These are phyloP conservation scores for Rousettus leschenaultii DNA, from an alignment of 2,113 vertebrate species.

Conservation along the genomic window DNA sequence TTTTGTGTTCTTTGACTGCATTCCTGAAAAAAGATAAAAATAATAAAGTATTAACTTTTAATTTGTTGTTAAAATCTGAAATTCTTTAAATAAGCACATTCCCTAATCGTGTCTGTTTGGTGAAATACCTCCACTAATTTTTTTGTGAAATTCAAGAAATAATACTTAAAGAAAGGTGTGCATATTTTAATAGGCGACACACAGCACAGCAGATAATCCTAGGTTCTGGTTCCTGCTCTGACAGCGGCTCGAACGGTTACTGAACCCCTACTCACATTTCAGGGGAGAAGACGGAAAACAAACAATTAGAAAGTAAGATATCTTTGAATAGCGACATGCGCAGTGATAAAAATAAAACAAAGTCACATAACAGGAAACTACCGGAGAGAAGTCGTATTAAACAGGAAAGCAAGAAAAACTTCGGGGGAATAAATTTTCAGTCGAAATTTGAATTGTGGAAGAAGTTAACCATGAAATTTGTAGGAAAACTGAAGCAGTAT, in stretches of 20 bases:
- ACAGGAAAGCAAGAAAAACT: not conserved
- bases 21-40: slow-evolving; percentile 88
- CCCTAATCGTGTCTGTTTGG: not conserved
- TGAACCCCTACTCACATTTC: not conserved
- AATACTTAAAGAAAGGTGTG: not conserved
- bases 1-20: slow-evolving; percentile 93
- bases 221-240: not conserved
- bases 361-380: not conserved
- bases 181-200: not conserved
- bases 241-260: not conserved
- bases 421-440: not conserved
- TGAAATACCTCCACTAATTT: not conserved
- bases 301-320: not conserved
- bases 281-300: not conserved
- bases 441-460: not conserved
- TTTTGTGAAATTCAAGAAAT: not conserved
- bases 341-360: not conserved
- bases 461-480: not conserved
- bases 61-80: not conserved
- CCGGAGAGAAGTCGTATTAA: not conserved
- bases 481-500: not conserved
- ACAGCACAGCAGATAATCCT: not conserved
- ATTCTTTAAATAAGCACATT: not conserved
- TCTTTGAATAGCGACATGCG: not conserved
- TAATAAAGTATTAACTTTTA: not conserved